Evolutionary conservation across 2,888 invertebrate species (phyloP).

Genomic region (Acanthopleura granulata): DNA sequence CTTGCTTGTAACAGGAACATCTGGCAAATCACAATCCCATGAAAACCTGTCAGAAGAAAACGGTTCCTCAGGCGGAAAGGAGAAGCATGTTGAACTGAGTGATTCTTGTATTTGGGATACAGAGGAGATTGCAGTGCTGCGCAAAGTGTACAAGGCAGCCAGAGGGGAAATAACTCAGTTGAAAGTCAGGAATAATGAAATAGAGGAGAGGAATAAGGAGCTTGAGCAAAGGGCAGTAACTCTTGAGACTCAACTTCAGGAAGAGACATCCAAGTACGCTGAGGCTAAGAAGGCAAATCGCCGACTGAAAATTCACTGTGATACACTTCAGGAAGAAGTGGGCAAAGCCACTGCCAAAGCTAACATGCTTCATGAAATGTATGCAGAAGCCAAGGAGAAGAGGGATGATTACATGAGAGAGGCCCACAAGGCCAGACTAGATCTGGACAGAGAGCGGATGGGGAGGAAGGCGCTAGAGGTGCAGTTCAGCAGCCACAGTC

Average conservation of each 20-base stretch:
- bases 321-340: slow-evolving; percentile 49
- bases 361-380: slow-evolving; percentile 54
- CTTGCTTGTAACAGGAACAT: no score
- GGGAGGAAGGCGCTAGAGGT: slow-evolving; percentile 46
- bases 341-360: slow-evolving; percentile 45
- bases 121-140: slow-evolving; percentile 52
- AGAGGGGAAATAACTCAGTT: slow-evolving; percentile 53
- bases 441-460: slow-evolving; percentile 49
- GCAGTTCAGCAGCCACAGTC: slow-evolving; percentile 41
- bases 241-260: slow-evolving; percentile 38
- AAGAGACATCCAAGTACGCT: slow-evolving; percentile 34
- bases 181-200: slow-evolving; percentile 45
- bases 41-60: no score
- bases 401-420: slow-evolving; percentile 49
- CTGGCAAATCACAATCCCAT: no score
- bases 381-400: slow-evolving; percentile 50
- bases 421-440: slow-evolving; percentile 45
- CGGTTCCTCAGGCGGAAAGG: no score
- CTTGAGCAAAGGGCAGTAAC: slow-evolving; percentile 39
- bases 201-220: slow-evolving; percentile 39
- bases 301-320: slow-evolving; percentile 54
- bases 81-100: no score
- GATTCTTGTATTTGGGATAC: slow-evolving; percentile 53
- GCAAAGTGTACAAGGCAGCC: slow-evolving; percentile 55
- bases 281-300: slow-evolving; percentile 56